A percentile compares a stretch with the other conserved stretches of the same genome.
Evolutionary conservation across 2,797 vertebrate species (phyloP).

Genomic region (Glossophaga mutica): DNA sequence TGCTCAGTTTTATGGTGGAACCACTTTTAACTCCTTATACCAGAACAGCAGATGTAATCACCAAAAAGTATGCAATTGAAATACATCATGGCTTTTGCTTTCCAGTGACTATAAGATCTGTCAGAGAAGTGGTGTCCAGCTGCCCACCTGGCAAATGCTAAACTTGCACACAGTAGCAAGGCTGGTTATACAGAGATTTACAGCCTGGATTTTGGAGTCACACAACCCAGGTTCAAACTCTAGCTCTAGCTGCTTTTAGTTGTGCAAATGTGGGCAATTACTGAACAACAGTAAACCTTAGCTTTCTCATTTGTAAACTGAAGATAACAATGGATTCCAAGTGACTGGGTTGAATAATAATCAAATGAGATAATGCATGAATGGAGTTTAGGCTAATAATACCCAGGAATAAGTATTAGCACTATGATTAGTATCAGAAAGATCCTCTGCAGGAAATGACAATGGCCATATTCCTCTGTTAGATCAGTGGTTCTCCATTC

Average conservation of each 20-base stretch:
- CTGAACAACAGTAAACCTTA: neutral
- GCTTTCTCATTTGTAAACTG: neutral
- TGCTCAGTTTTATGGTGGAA: neutral
- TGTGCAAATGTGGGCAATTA: neutral
- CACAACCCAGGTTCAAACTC: neutral
- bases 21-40: neutral
- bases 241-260: neutral
- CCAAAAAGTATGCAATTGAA: neutral
- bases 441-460: neutral
- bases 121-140: neutral
- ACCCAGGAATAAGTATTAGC: neutral
- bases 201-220: neutral
- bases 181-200: neutral
- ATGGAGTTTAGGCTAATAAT: neutral
- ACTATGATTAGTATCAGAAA: neutral
- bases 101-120: neutral
- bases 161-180: neutral
- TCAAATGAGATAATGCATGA: neutral
- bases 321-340: neutral
- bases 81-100: neutral
- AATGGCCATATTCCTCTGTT: neutral
- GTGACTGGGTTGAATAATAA: neutral
- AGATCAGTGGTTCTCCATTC: neutral
- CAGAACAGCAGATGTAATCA: neutral
- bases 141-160: neutral